phyloP scores from a whole-genome alignment of 1,140 invertebrate species.

The Daktulosphaira vitifoliae region DNA sequence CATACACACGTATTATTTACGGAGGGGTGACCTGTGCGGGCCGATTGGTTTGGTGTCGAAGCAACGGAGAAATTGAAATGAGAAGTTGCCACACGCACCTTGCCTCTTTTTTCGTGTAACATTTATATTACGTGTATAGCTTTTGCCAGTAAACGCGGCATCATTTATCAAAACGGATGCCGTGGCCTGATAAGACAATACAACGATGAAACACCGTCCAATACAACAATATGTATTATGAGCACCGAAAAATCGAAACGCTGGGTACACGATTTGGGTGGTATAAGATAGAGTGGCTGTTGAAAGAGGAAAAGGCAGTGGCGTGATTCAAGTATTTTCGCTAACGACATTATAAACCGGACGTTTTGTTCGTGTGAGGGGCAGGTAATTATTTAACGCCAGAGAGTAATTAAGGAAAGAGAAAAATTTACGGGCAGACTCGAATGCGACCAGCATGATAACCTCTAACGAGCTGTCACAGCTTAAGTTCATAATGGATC shows the following conservation, averaged over 20 bases:
- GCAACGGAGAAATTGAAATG: background rate
- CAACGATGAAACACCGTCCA: no score
- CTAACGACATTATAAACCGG: conserved; percentile 32
- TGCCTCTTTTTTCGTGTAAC: no score
- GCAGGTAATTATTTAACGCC: conserved; percentile 16
- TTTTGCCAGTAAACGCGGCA: background rate
- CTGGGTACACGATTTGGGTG: background rate
- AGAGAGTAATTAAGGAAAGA: background rate
- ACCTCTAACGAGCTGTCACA: conserved; percentile 1
- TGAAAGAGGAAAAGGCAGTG: background rate
- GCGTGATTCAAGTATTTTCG: conserved; percentile 29
- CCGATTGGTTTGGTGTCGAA: background rate
- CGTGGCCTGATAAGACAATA: no score
- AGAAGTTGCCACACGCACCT: background rate
- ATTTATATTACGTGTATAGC: background rate
- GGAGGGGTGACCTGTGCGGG: conserved; percentile 7
- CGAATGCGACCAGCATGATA: no score
- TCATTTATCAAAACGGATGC: conserved; percentile 24
- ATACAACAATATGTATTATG: background rate
- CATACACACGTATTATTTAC: conserved; percentile 22
- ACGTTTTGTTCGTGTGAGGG: conserved; percentile 7
- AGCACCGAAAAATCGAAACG: conserved; percentile 2
- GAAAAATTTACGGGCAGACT: no score
- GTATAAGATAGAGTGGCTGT: background rate
- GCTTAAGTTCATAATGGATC: background rate